These are phyloP conservation scores for Tapirus indicus DNA, from an alignment of 2,797 vertebrate genomes.

Conservation along the genomic window DNA sequence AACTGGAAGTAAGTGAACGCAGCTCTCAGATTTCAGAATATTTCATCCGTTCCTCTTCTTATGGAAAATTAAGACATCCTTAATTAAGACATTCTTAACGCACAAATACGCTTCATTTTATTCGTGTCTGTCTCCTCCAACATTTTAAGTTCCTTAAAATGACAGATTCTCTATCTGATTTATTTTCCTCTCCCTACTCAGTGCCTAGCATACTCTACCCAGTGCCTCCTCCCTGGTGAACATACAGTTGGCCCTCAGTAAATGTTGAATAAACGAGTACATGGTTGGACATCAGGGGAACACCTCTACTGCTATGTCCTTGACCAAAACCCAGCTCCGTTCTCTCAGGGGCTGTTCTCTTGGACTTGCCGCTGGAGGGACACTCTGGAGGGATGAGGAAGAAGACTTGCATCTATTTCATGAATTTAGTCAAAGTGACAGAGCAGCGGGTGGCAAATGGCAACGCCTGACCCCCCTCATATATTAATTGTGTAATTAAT, in stretches of 20 bases:
- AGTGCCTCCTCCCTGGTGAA: background rate
- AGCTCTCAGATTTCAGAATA: slow-evolving; percentile 50
- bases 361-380: background rate
- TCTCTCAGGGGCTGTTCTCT: background rate
- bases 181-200: background rate
- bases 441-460: background rate
- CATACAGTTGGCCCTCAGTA: background rate
- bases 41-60: slow-evolving; percentile 53
- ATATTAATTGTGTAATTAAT: background rate
- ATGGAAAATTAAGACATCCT: slow-evolving; percentile 54
- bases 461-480: background rate
- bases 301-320: background rate
- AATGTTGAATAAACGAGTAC: background rate
- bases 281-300: background rate
- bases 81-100: slow-evolving; percentile 58
- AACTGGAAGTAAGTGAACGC: slow-evolving; percentile 16
- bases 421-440: background rate
- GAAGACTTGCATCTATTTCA: background rate
- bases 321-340: background rate
- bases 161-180: background rate
- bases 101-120: slow-evolving; percentile 44
- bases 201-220: background rate
- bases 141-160: slow-evolving; percentile 2
- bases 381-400: background rate
- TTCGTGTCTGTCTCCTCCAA: background rate